Base-by-base conservation (phyloP, 2,797 vertebrate genomes). In the Cheirogaleus major region DNA sequence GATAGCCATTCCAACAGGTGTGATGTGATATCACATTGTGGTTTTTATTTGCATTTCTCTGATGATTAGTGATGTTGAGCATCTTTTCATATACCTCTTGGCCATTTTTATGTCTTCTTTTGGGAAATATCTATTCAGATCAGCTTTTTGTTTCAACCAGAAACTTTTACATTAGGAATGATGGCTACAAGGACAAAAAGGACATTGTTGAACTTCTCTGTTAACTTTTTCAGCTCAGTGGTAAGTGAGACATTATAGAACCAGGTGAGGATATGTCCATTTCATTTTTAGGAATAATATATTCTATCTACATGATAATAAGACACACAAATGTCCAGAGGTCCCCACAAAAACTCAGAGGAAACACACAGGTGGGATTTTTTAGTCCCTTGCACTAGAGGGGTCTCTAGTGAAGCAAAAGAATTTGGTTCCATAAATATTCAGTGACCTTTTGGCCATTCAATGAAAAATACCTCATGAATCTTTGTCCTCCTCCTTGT, bases 401-500 rank as follows among this genome's bases (percentile, higher is more conserved):
- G 35, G 15, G 22, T 43, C 0, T 82, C 17, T 76, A 81, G 17
- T 5, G 9, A 73, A 79, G 8, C 1, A 92, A 81, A 92, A 17
- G 3, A 67, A 55, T 79, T 63, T n/a, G 20, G 2, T 30, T 95
- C 88, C 80, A 43, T 48, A 85, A 86, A 82, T 89, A 52, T 76
- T 85, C 5, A 61, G 48, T 23, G 23, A 38, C 50, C 22, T 69
- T 95, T 73, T 7, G 30, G 23, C 27, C 7, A 35, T 69, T 17
- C 0, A 20, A 23, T 38, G 9, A 70, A 90, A 69, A 81, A 17
- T 50, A 22, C 11, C 61, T 78, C 15, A 43, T 91, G 69, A 43
- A 93, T 96, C 65, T 91, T 57, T 93, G 59, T 78, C 83, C 15
- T 95, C 57, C 25, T 12, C 0, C 48, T 95, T 94, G 52, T 61